Evolutionary conservation across 2,113 vertebrate genomes (phyloP), one percentile per base, ranked within the genome.

Genomic region (Aptenodytes patagonicus): DNA sequence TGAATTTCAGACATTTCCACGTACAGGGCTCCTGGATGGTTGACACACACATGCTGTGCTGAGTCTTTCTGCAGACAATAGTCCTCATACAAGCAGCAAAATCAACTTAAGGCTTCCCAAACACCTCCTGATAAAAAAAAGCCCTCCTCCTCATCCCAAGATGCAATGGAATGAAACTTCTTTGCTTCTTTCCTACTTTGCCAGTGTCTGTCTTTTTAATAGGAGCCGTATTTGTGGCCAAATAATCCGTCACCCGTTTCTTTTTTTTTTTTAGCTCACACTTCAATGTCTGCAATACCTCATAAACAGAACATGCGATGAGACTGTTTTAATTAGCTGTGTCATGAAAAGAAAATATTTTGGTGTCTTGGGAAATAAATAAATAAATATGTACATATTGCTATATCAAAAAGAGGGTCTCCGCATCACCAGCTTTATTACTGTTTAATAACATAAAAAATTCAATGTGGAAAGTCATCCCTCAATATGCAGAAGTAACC

Each of bases 291-390:
- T 91, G 55, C 32, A 87, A 11, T 87, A 57, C 18, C 29, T 96
- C 83, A 81, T 13, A 92, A 75, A 61, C 15, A 71, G 73, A 71
- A 52, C 22, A 64, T 0, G 3, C 83, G 69, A 75, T 47, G 32
- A 89, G 80, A 42, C 55, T 78, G 38, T 46, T 94, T 93, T 87
- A 97, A 96, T 96, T 94, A 94, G 51, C 51, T 82, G 29, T 71
- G 36, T 34, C 38, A 34, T 47, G 28, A 95, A 92, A 71, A 62
- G 25, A 38, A 64, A 68, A 69, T 17, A 4, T 82, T 91, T 55
- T 54, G 31, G 40, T 71, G 62, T 55, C 62, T 83, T 22, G 47
- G 40, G 38, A 90, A 92, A 89, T 18, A 91, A 82, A 87, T 73
- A 93, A 78, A 80, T 24, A 95, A 75, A 54, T 44, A 28, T 1